Evolutionary conservation across 1,140 invertebrate genomes (phyloP).

Genomic region (Zaprionus lachaisei): DNA sequence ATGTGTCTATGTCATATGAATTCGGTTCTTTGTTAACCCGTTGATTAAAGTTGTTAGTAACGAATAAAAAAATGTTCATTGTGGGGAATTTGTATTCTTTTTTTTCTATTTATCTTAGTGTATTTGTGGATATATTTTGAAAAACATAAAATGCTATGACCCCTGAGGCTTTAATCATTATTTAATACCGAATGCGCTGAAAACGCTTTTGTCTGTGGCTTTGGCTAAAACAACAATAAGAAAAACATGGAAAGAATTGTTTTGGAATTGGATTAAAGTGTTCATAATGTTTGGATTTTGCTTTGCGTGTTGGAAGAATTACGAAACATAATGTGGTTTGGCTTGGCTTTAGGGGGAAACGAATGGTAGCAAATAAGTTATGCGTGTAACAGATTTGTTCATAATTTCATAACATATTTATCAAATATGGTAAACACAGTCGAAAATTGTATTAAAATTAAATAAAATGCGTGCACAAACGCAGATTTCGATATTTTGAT

Average conservation of each 20-base stretch:
- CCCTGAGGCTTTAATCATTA: conserved; percentile 8
- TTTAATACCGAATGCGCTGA: conserved; percentile 20
- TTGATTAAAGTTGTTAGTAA: conserved; percentile 7
- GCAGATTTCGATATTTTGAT: conserved; percentile 53
- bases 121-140: conserved; percentile 59
- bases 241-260: conserved; percentile 54
- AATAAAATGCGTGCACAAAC: conserved; percentile 83
- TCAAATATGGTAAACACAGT: conserved; percentile 51
- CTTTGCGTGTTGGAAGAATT: conserved; percentile 26
- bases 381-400: conserved; percentile 43
- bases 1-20: neutral
- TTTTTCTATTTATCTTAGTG: conserved; percentile 2
- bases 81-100: neutral
- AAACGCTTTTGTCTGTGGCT: conserved; percentile 14
- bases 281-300: conserved; percentile 19
- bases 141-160: conserved; percentile 60
- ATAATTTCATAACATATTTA: conserved; percentile 46
- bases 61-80: neutral
- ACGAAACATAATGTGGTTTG: conserved; percentile 55
- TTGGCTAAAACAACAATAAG: conserved; percentile 57
- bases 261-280: conserved; percentile 14
- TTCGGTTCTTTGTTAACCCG: neutral
- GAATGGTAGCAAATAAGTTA: conserved; percentile 46
- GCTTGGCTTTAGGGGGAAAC: conserved; percentile 49
- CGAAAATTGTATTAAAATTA: conserved; percentile 49